Conservation (phyloP, 1,140 invertebrate species). For the Acromyrmex charruanus region DNA sequence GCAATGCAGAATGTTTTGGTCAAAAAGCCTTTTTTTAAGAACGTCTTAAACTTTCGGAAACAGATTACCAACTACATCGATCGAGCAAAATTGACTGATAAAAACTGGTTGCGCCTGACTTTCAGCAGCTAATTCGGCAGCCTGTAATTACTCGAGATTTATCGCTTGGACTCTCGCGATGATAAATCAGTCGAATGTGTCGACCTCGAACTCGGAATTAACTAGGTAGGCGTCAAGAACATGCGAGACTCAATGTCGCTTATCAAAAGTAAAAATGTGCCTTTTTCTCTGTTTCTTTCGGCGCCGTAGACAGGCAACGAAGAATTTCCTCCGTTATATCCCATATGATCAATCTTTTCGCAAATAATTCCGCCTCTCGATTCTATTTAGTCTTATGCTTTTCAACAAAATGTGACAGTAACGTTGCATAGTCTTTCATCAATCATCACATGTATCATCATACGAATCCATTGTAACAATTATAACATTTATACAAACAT, state of each 20-base stretch:
- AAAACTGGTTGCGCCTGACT: conserved; percentile 22
- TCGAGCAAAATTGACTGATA: conserved; percentile 14
- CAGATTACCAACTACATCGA: not conserved
- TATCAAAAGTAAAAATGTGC: not conserved
- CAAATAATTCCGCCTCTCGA: not conserved
- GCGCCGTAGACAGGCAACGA: not conserved
- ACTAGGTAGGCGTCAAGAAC: not conserved
- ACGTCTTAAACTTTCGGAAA: not conserved
- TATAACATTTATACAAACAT: not conserved
- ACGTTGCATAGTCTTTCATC: not conserved
- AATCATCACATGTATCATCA: conserved; percentile 1
- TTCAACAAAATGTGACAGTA: not conserved
- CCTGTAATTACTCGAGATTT: conserved; percentile 35
- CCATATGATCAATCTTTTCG: not conserved
- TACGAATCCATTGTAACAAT: not conserved
- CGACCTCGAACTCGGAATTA: not conserved
- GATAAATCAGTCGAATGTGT: not conserved
- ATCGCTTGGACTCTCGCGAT: conserved; percentile 19
- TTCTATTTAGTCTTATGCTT: not conserved
- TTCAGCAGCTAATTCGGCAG: conserved; percentile 6
- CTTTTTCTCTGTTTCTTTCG: not conserved
- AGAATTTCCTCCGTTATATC: not conserved
- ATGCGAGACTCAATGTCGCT: not conserved
- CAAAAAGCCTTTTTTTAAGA: conserved; percentile 25
- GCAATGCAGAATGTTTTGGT: not conserved